phyloP scores from a whole-genome alignment of 2,113 vertebrate genomes.

The Rana temporaria region DNA sequence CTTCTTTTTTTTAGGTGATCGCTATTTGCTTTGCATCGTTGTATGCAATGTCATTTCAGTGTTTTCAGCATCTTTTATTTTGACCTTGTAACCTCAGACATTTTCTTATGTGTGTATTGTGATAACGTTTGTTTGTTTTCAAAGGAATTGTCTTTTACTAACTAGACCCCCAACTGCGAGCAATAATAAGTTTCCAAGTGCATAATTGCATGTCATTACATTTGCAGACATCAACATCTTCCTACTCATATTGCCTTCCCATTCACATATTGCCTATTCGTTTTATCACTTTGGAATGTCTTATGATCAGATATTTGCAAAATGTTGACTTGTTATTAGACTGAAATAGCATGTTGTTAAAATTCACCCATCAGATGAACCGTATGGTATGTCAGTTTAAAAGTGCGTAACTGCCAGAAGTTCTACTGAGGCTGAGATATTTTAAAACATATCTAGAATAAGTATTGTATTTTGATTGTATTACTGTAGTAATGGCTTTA shows the following conservation, averaged over 20 bases:
- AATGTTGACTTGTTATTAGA: slow-evolving; percentile 51
- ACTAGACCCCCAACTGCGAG: slow-evolving; percentile 44
- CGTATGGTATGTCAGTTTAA: slow-evolving; percentile 32
- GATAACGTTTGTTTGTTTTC: slow-evolving; percentile 17
- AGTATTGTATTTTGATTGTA: slow-evolving; percentile 13
- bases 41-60: not conserved
- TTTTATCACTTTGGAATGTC: slow-evolving; percentile 50
- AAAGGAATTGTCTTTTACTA: slow-evolving; percentile 25
- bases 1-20: not conserved
- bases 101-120: slow-evolving; percentile 25
- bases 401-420: slow-evolving; percentile 4
- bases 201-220: slow-evolving; percentile 52
- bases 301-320: slow-evolving; percentile 50
- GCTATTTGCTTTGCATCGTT: not conserved
- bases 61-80: not conserved
- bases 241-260: slow-evolving; percentile 37
- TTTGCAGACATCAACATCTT: slow-evolving; percentile 40
- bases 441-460: slow-evolving; percentile 8
- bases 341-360: slow-evolving; percentile 40
- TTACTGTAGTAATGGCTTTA: slow-evolving; percentile 4
- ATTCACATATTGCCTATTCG: slow-evolving; percentile 54
- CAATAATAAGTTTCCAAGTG: slow-evolving; percentile 48
- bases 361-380: slow-evolving; percentile 23
- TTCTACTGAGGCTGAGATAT: not conserved
- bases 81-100: slow-evolving; percentile 28